A percentile compares a stretch with the other conserved stretches of the same genome.
phyloP scores from a whole-genome alignment of 2,888 invertebrate species.

The Hyppa rectilinea region DNA sequence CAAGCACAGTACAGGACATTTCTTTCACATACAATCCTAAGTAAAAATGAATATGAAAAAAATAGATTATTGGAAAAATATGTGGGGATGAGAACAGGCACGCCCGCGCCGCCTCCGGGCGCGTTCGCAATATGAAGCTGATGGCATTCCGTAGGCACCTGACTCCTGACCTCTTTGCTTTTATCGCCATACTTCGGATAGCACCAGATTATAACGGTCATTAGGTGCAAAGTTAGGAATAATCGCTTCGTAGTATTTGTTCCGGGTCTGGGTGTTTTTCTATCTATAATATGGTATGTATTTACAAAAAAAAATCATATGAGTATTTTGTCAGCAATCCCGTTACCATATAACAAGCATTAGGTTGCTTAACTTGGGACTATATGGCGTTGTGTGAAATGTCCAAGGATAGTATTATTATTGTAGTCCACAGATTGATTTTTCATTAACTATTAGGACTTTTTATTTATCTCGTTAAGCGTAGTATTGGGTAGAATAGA shows the following conservation, averaged over 20 bases:
- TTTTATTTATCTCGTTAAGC: no score
- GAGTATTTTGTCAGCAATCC: no score
- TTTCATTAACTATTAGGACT: no score
- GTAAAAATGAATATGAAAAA: slow-evolving; percentile 34
- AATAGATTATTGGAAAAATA: slow-evolving; percentile 63
- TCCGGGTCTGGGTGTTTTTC: no score
- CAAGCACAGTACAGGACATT: background rate
- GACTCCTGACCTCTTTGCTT: slow-evolving; percentile 56
- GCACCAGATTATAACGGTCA: slow-evolving; percentile 2
- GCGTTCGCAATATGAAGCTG: slow-evolving; percentile 64
- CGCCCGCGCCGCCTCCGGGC: slow-evolving; percentile 2
- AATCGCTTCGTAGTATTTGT: no score
- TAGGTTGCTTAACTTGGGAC: no score
- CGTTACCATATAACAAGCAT: no score
- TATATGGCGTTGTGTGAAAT: no score
- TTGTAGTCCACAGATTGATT: no score
- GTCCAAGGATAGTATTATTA: no score
- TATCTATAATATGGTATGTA: no score
- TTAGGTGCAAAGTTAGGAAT: background rate
- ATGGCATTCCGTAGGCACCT: slow-evolving; percentile 68
- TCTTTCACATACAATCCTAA: background rate
- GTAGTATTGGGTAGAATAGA: background rate
- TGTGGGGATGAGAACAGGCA: slow-evolving; percentile 54
- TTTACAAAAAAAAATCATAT: no score
- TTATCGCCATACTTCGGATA: slow-evolving; percentile 55